Conservation (phyloP, 2,113 vertebrate genomes). For the Otis tarda region DNA sequence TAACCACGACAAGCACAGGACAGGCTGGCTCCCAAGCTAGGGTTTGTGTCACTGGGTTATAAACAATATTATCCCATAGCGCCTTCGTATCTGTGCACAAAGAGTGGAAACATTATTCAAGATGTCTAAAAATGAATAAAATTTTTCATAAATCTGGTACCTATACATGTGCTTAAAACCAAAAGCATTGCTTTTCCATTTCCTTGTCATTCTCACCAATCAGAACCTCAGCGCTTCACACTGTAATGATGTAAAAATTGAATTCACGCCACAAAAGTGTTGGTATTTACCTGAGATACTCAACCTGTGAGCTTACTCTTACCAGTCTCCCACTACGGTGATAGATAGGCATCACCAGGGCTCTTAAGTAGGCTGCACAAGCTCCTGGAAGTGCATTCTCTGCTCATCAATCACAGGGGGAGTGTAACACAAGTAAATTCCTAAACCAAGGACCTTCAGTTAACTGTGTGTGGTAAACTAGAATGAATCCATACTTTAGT, state of each 20-base stretch:
- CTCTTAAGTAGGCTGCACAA: neutral
- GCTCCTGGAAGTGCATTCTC: neutral
- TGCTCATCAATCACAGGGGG: neutral
- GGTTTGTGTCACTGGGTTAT: conserved; percentile 73
- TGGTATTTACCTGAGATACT: neutral
- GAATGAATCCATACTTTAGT: neutral
- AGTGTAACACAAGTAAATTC: neutral
- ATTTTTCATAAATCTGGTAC: neutral
- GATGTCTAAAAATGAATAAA: neutral
- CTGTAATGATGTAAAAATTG: neutral
- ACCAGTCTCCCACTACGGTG: neutral
- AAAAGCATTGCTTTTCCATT: neutral
- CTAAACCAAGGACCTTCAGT: neutral
- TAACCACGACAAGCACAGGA: conserved; percentile 68
- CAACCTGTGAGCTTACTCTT: neutral
- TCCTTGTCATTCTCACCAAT: neutral
- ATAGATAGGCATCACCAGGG: neutral
- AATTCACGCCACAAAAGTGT: neutral
- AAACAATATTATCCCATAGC: conserved; percentile 82
- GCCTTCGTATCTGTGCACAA: conserved; percentile 73
- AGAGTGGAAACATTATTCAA: neutral
- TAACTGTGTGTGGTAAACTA: neutral
- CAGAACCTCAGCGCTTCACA: neutral
- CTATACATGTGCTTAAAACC: neutral
- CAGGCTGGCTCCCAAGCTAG: conserved; percentile 83